phyloP scores from a whole-genome alignment of 2,113 vertebrate species.

The Chloropsis cyanopogon region DNA sequence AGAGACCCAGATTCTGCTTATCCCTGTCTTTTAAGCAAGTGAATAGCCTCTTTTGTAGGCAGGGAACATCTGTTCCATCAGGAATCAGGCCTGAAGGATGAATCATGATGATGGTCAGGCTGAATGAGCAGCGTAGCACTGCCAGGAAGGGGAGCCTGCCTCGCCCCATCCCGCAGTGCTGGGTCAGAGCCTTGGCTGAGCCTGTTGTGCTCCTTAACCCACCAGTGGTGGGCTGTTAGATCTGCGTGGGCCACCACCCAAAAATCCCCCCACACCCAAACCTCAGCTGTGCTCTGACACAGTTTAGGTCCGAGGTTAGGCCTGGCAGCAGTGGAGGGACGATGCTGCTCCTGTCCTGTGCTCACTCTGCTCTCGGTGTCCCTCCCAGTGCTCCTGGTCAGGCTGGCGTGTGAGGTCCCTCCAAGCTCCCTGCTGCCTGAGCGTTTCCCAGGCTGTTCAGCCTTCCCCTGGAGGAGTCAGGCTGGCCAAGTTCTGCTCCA shows the following conservation, averaged over 20 bases:
- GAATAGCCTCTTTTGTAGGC: not conserved
- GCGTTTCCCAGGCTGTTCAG: not conserved
- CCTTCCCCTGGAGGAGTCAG: not conserved
- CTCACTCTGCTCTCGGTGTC: fast-evolving
- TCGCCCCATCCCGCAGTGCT: not conserved
- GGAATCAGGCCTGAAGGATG: not conserved
- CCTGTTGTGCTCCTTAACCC: not conserved
- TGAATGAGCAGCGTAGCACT: not conserved
- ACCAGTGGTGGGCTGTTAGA: not conserved
- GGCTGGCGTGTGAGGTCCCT: not conserved
- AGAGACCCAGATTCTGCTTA: not conserved
- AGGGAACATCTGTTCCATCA: not conserved
- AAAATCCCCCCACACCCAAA: not conserved
- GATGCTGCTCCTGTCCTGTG: fast-evolving
- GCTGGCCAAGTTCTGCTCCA: not conserved
- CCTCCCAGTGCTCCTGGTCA: not conserved
- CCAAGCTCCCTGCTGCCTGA: not conserved
- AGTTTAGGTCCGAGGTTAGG: fast-evolving
- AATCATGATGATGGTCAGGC: not conserved
- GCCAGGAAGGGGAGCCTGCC: not conserved
- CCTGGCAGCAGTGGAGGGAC: not conserved
- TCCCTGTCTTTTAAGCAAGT: not conserved
- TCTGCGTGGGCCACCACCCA: not conserved
- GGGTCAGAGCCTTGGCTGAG: fast-evolving
- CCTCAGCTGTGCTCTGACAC: not conserved